Evolutionary conservation across 2,797 vertebrate genomes (phyloP).

Genomic region (Muscicapa comitata): DNA sequence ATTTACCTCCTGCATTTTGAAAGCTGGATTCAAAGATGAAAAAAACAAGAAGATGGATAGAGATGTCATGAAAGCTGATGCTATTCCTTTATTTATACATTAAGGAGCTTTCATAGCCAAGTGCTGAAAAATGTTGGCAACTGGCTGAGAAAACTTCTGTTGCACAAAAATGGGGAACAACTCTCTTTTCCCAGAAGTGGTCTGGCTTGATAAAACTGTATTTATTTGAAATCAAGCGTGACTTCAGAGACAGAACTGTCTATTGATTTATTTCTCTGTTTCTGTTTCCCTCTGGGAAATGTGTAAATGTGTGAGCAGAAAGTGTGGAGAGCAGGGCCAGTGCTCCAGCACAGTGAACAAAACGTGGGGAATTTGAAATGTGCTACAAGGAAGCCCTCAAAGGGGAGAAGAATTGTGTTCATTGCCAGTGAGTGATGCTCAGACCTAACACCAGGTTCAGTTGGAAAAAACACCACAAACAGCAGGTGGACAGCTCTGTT

Average conservation of each 20-base stretch:
- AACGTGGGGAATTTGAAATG: not conserved
- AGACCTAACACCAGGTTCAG: not conserved
- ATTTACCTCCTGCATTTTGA: not conserved
- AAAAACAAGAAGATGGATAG: not conserved
- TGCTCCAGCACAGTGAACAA: not conserved
- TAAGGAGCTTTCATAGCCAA: not conserved
- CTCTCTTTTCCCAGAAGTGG: not conserved
- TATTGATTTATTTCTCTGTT: constrained; percentile 37
- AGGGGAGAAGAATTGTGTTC: not conserved
- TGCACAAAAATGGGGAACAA: not conserved
- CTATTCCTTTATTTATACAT: not conserved
- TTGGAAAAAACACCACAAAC: not conserved
- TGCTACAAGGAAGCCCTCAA: not conserved
- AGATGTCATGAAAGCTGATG: not conserved
- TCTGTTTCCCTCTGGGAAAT: not conserved
- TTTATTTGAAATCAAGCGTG: constrained; percentile 9
- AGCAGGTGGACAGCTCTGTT: not conserved
- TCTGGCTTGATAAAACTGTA: not conserved
- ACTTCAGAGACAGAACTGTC: not conserved
- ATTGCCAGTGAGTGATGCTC: not conserved
- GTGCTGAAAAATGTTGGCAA: not conserved
- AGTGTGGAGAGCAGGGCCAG: not conserved
- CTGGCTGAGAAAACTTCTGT: not conserved
- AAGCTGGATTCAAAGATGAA: not conserved
- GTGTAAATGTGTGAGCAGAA: not conserved